These are phyloP conservation scores for Brachyistius frenatus DNA, from an alignment of 2,113 vertebrate genomes.

Conservation along the genomic window DNA sequence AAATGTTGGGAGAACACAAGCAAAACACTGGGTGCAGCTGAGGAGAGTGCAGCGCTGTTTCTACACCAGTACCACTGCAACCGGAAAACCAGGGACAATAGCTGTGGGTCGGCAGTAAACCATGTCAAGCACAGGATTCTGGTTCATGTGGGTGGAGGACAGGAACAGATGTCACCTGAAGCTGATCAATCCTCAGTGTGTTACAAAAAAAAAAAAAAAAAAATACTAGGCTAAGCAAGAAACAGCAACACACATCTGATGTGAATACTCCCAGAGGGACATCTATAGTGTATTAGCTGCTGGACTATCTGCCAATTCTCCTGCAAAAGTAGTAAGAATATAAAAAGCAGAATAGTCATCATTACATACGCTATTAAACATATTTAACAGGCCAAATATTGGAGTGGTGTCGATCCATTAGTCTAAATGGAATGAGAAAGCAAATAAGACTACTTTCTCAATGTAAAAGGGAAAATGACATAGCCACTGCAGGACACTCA, in stretches of 20 bases:
- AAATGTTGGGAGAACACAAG: slow-evolving; percentile 57
- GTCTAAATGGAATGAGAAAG: no score
- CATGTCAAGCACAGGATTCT: not conserved
- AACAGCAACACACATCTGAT: not conserved
- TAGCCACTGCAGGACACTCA: no score
- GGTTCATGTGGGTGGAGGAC: slow-evolving; percentile 9
- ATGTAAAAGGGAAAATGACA: no score
- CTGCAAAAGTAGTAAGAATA: not conserved
- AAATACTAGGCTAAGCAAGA: not conserved
- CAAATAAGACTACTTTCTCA: no score
- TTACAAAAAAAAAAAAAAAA: not conserved
- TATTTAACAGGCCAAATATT: not conserved
- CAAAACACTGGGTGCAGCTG: slow-evolving; percentile 24
- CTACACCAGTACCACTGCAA: slow-evolving; percentile 4
- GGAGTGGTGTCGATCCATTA: no score
- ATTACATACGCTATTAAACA: not conserved
- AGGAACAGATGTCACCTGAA: slow-evolving; percentile 14
- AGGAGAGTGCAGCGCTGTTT: slow-evolving; percentile 1
- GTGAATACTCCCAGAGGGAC: not conserved
- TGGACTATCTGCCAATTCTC: not conserved
- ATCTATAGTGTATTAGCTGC: not conserved
- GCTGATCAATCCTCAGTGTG: not conserved
- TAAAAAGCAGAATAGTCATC: no score
- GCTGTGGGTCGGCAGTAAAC: slow-evolving; percentile 35
- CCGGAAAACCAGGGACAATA: not conserved